Evolutionary conservation across 2,888 invertebrate species (phyloP).

Genomic region (Drosophila peninsularis): DNA sequence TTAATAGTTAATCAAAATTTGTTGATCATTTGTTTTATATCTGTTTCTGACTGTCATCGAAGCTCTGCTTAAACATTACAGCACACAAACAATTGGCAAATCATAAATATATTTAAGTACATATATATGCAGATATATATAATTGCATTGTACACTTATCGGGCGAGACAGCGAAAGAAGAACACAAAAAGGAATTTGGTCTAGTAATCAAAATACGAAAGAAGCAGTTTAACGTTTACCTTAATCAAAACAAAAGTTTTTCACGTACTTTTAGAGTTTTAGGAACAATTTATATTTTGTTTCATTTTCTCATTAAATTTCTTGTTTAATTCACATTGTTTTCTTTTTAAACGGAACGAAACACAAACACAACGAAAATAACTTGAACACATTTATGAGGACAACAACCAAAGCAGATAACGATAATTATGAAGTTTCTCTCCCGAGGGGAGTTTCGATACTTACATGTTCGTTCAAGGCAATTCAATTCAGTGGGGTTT

Average conservation of each 20-base stretch:
- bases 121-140: conserved; percentile 31
- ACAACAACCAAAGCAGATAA: conserved; percentile 78
- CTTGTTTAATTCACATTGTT: conserved; percentile 2
- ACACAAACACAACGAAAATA: conserved; percentile 73
- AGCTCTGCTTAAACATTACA: conserved; percentile 83
- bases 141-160: conserved; percentile 46
- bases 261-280: conserved; percentile 17
- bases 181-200: conserved; percentile 14
- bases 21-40: conserved; percentile 61
- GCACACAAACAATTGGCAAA: conserved; percentile 73
- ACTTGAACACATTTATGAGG: conserved; percentile 74
- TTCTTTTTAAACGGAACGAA: conserved; percentile 43
- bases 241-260: conserved; percentile 37
- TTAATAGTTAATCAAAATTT: conserved; percentile 33
- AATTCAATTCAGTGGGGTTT: conserved; percentile 39
- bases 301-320: conserved; percentile 9
- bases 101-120: conserved; percentile 44
- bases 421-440: conserved; percentile 66
- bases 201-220: conserved; percentile 32
- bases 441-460: conserved; percentile 52
- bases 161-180: conserved; percentile 61
- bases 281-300: conserved; percentile 14
- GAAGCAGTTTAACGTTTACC: conserved; percentile 48
- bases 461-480: conserved; percentile 60
- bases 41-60: conserved; percentile 77